Evolutionary conservation across 2,888 invertebrate species (phyloP).

Genomic region (Ophion slaviceki): DNA sequence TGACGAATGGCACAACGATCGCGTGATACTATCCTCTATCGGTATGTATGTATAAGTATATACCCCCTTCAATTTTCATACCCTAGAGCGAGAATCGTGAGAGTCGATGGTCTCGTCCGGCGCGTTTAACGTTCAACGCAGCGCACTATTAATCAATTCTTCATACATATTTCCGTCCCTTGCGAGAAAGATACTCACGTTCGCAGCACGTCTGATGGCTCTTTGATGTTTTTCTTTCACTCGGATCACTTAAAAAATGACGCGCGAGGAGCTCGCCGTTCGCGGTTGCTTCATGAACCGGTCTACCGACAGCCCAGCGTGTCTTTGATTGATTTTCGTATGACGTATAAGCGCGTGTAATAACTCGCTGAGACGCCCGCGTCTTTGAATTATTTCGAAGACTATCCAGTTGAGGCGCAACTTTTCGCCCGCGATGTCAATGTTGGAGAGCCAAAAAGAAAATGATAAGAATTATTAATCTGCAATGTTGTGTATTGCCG

Average conservation of each 20-base stretch:
- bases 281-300: slow-evolving; percentile 56
- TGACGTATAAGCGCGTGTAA: slow-evolving; percentile 62
- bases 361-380: slow-evolving; percentile 53
- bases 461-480: slow-evolving; percentile 39
- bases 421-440: too few relatives aligned
- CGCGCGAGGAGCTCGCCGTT: slow-evolving; percentile 42
- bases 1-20: slow-evolving; percentile 38
- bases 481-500: neutral
- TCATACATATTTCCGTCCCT: slow-evolving; percentile 64
- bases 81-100: slow-evolving; percentile 42
- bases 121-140: slow-evolving; percentile 53
- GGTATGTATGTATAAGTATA: slow-evolving; percentile 22
- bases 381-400: slow-evolving; percentile 38
- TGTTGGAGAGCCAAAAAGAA: neutral
- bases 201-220: slow-evolving; percentile 61
- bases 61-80: slow-evolving; percentile 55
- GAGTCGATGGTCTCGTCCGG: slow-evolving; percentile 53
- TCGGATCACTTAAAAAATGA: slow-evolving; percentile 60
- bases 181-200: slow-evolving; percentile 54
- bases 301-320: slow-evolving; percentile 56
- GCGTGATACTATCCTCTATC: slow-evolving; percentile 63
- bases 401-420: neutral
- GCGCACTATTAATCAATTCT: slow-evolving; percentile 70
- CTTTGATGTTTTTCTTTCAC: slow-evolving; percentile 63
- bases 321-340: slow-evolving; percentile 65